These are phyloP conservation scores for Pituophis catenifer DNA, from an alignment of 2,113 vertebrate genomes.

Conservation along the genomic window DNA sequence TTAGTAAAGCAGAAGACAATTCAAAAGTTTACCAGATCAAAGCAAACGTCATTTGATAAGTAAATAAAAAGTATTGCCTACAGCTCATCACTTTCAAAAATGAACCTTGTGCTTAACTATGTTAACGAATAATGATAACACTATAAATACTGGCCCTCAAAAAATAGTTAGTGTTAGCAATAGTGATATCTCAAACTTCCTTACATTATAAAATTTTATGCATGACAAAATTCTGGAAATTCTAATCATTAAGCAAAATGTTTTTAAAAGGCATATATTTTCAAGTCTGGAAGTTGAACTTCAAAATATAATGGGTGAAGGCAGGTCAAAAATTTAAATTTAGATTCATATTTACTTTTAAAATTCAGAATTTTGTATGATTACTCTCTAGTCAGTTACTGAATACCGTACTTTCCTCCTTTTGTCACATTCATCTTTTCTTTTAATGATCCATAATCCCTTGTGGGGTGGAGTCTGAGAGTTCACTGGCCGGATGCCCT, in stretches of 20 bases:
- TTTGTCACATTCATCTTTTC: not conserved
- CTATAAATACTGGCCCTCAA: not conserved
- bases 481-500: too few species aligned
- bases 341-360: not conserved
- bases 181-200: not conserved
- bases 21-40: not conserved
- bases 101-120: not conserved
- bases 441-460: too few species aligned
- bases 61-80: not conserved
- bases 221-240: not conserved
- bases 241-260: not conserved
- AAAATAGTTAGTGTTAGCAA: not conserved
- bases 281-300: not conserved
- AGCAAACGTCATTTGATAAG: not conserved
- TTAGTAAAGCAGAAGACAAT: slow-evolving; percentile 4
- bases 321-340: not conserved
- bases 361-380: not conserved
- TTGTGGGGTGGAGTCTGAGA: too few species aligned
- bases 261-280: not conserved
- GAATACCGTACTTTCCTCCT: not conserved
- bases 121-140: not conserved
- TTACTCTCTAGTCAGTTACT: not conserved
- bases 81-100: not conserved
- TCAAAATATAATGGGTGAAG: not conserved
- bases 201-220: not conserved